phyloP scores from a whole-genome alignment of 2,113 vertebrate genomes.

The Silurus asotus region DNA sequence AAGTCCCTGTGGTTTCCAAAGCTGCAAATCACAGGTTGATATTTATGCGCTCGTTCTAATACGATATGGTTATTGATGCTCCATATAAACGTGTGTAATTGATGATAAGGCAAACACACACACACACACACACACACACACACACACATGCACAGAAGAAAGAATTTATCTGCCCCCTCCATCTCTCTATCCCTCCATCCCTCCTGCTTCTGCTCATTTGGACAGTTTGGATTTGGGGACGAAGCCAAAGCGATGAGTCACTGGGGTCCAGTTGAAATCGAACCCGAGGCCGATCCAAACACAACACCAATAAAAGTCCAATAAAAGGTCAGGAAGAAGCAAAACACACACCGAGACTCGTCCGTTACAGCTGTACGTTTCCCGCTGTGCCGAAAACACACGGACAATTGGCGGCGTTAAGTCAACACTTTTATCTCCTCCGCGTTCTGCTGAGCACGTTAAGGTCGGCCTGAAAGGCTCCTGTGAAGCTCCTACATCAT shows the following conservation, averaged over 20 bases:
- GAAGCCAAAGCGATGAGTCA: neutral
- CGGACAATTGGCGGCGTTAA: constrained; percentile 38
- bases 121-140: constrained; percentile 12
- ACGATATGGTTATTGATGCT: neutral
- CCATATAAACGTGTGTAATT: neutral
- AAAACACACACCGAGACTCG: constrained; percentile 4
- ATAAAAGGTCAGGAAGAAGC: constrained; percentile 31
- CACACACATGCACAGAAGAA: neutral
- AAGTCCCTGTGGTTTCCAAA: neutral
- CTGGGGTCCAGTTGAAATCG: constrained; percentile 2
- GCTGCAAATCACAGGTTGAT: neutral
- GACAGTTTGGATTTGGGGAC: neutral
- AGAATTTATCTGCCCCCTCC: neutral
- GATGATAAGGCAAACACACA: neutral
- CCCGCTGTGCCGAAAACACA: constrained; percentile 23
- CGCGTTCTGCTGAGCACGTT: constrained; percentile 40
- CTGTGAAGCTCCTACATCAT: constrained; percentile 39
- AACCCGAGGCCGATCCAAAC: neutral
- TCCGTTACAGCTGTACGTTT: constrained; percentile 5
- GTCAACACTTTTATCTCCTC: constrained; percentile 37
- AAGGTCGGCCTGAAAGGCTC: constrained; percentile 45
- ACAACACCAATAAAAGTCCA: constrained; percentile 6
- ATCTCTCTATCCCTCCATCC: neutral
- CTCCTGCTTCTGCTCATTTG: constrained; percentile 5
- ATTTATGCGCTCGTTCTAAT: neutral